Conservation (phyloP, 2,888 invertebrate species). For the Andrena chrysosceles region DNA sequence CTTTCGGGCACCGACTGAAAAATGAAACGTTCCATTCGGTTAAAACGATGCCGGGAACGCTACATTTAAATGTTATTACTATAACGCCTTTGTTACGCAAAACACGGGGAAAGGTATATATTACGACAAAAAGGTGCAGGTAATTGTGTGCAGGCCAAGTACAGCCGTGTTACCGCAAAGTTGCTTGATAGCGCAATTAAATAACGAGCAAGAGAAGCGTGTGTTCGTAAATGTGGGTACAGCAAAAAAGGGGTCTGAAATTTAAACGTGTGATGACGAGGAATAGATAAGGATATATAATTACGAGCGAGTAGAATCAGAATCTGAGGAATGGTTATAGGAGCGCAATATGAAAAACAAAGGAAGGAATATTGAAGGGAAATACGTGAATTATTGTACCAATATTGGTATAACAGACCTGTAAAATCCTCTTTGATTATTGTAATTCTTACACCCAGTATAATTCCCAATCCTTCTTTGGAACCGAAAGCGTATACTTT, state of each 20-base stretch:
- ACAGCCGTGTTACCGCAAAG: neutral
- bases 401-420: neutral
- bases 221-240: too few relatives aligned
- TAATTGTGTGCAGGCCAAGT: too few relatives aligned
- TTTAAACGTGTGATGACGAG: too few relatives aligned
- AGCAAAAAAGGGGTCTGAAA: too few relatives aligned
- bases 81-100: constrained; percentile 5
- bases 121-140: neutral
- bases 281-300: too few relatives aligned
- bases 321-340: too few relatives aligned
- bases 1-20: constrained; percentile 27
- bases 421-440: neutral
- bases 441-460: too few relatives aligned
- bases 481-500: neutral
- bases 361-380: too few relatives aligned
- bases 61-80: neutral
- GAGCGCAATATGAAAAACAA: too few relatives aligned
- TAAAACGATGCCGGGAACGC: neutral
- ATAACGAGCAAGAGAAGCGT: too few relatives aligned
- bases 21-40: constrained; percentile 19
- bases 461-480: neutral
- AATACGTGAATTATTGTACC: too few relatives aligned
- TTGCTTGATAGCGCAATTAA: neutral
- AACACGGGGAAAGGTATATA: neutral
- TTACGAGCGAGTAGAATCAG: too few relatives aligned